Conservation (phyloP, 2,797 vertebrate genomes). For the Rhinogobio ventralis region DNA sequence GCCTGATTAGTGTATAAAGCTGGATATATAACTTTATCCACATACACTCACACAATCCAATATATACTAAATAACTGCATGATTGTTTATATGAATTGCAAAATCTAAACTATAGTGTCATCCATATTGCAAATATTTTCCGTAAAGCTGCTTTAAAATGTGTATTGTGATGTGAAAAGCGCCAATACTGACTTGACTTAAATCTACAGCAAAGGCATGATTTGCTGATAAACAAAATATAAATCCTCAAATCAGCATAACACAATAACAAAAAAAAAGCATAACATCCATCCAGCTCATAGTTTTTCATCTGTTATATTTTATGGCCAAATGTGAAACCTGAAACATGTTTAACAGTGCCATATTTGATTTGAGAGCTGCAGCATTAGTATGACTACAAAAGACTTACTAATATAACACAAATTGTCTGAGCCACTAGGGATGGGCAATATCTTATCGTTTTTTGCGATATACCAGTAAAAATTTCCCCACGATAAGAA, state of each 20-base stretch:
- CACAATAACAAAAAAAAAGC: too few relatives aligned
- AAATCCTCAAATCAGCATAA: neutral
- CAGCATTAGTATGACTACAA: too few relatives aligned
- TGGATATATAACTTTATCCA: neutral
- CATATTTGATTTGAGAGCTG: too few relatives aligned
- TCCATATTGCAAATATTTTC: neutral
- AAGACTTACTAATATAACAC: too few relatives aligned
- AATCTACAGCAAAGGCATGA: neutral
- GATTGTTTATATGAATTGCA: neutral
- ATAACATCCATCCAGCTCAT: neutral
- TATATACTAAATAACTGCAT: neutral
- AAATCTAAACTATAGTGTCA: neutral
- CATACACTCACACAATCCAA: neutral
- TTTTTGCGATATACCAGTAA: too few relatives aligned
- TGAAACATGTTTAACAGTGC: too few relatives aligned
- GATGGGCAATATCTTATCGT: too few relatives aligned
- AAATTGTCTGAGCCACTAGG: too few relatives aligned
- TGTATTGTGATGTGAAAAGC: neutral
- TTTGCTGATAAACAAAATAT: neutral
- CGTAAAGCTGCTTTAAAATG: neutral
- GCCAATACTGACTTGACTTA: neutral
- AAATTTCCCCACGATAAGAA: too few relatives aligned
- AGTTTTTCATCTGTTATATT: too few relatives aligned
- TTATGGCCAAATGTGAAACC: too few relatives aligned
- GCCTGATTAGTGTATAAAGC: too few relatives aligned